Percentiles rank a stretch among this genome's conserved stretches.
These are phyloP conservation scores for Drosophila nikananu DNA, from an alignment of 1,140 invertebrate genomes.

Conservation along the genomic window DNA sequence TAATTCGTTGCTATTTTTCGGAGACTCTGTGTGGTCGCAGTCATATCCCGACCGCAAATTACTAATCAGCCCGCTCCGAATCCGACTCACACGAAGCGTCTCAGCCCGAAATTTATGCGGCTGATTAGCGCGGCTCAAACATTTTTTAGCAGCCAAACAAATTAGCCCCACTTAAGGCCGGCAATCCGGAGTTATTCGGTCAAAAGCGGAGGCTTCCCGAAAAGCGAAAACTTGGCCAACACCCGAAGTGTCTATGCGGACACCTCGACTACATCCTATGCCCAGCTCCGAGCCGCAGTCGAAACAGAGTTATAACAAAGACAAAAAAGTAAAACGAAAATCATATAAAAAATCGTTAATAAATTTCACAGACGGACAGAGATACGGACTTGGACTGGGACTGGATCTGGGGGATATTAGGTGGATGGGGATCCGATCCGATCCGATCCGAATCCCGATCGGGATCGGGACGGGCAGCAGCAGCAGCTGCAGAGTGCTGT, in stretches of 20 bases:
- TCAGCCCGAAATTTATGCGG: constrained; percentile 63
- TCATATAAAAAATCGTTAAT: constrained; percentile 82
- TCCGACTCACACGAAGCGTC: constrained; percentile 44
- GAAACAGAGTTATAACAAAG: constrained; percentile 59
- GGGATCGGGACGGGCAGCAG: constrained; percentile 42
- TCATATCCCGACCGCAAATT: constrained; percentile 62
- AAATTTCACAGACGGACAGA: constrained; percentile 75
- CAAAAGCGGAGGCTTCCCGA: constrained; percentile 52
- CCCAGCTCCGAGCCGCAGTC: constrained; percentile 31
- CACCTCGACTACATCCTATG: constrained; percentile 67
- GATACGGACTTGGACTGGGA: constrained; percentile 11
- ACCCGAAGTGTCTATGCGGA: constrained; percentile 83
- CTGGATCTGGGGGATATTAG: constrained; percentile 26
- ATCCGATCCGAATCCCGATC: constrained; percentile 20
- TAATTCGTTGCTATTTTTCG: constrained; percentile 46
- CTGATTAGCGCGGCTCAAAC: constrained; percentile 77
- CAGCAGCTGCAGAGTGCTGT: constrained; percentile 47
- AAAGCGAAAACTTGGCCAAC: constrained; percentile 71
- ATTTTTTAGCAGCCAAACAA: constrained; percentile 79
- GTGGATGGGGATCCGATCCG: constrained; percentile 17
- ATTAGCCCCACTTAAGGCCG: constrained; percentile 74
- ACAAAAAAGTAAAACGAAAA: constrained; percentile 55
- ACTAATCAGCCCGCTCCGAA: constrained; percentile 57
- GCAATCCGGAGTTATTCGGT: constrained; percentile 72
- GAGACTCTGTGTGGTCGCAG: constrained; percentile 60